A percentile compares a stretch with the other conserved stretches of the same genome.
phyloP scores from a whole-genome alignment of 2,113 vertebrate species.

The Tragelaphus strepsiceros region DNA sequence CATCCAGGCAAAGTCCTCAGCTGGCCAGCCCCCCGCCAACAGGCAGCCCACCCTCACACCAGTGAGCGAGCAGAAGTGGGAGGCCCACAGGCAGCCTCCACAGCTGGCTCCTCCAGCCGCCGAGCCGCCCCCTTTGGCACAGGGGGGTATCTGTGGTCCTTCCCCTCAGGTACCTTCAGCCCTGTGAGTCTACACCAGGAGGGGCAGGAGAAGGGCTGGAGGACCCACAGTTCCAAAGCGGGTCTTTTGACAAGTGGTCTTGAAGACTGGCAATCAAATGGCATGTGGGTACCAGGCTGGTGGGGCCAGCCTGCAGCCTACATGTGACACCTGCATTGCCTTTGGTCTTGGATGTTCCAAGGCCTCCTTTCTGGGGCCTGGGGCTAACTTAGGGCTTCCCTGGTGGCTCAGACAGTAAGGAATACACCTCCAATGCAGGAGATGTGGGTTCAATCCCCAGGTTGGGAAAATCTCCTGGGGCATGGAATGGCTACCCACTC shows the following conservation, averaged over 20 bases:
- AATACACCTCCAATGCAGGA: neutral
- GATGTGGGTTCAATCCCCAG: accelerated
- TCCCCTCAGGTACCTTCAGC: neutral
- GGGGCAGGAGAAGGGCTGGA: neutral
- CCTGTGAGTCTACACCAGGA: neutral
- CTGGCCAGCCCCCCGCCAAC: neutral
- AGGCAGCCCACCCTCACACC: neutral
- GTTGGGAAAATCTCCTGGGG: neutral
- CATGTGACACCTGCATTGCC: neutral
- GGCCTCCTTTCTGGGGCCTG: neutral
- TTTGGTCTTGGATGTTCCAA: neutral
- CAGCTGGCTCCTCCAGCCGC: neutral
- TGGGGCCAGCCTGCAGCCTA: neutral
- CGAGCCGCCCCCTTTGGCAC: accelerated
- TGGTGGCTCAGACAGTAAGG: neutral
- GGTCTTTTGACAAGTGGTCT: neutral
- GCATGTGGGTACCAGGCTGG: no score
- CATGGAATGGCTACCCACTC: neutral
- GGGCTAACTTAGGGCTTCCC: neutral
- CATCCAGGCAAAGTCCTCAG: neutral
- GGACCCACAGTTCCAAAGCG: neutral
- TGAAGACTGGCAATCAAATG: neutral
- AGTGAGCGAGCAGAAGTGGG: neutral
- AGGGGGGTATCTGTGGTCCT: neutral
- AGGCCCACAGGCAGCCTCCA: neutral